Percentiles rank a stretch among this genome's conserved stretches.
Evolutionary conservation across 2,113 vertebrate species (phyloP).

Genomic region (Telmatochromis sp.): DNA sequence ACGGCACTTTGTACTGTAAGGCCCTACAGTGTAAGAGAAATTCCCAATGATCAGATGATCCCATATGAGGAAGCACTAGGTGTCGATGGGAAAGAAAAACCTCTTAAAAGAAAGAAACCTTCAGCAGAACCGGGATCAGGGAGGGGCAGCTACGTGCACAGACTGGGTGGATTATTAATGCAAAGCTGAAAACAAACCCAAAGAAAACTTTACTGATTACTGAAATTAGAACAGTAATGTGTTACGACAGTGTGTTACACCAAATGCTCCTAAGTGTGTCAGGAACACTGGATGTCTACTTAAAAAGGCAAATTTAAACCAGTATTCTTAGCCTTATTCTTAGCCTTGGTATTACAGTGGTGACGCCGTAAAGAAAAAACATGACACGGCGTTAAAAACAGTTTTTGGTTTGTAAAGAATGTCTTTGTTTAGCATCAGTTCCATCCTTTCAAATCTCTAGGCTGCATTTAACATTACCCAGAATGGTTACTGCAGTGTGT

Average conservation of each 20-base stretch:
- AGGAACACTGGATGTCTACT: not conserved
- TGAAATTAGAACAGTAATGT: not conserved
- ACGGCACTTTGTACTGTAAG: not conserved
- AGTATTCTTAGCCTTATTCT: not conserved
- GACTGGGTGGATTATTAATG: not conserved
- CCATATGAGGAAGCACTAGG: not conserved
- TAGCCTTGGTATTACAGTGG: not conserved
- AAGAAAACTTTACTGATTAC: not conserved
- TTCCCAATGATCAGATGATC: not conserved
- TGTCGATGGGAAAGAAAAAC: not conserved
- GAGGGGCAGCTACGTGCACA: not conserved
- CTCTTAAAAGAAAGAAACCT: not conserved
- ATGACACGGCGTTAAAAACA: not conserved
- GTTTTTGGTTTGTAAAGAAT: not conserved
- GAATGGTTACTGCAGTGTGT: not conserved
- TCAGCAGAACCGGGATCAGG: not conserved
- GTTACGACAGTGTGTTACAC: not conserved
- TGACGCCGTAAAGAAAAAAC: not conserved
- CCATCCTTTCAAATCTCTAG: not conserved
- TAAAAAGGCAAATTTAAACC: not conserved
- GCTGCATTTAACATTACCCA: not conserved
- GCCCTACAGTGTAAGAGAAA: not conserved
- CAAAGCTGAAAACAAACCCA: not conserved
- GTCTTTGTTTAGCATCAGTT: not conserved
- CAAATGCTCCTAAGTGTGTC: not conserved